Evolutionary conservation across 2,888 invertebrate genomes (phyloP).

Genomic region (Mythimna loreyi): DNA sequence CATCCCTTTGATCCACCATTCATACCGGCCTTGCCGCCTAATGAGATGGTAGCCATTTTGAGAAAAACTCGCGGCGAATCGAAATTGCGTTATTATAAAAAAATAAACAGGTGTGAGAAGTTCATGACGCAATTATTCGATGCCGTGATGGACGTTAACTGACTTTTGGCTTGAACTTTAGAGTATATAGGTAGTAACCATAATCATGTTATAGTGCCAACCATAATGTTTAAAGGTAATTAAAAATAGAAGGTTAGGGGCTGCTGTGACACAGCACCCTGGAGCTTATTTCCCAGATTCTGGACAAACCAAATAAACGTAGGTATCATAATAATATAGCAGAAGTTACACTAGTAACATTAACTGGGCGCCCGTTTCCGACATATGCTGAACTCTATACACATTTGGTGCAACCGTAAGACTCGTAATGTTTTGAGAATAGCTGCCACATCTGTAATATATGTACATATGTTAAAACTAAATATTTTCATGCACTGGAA

Average conservation of each 20-base stretch:
- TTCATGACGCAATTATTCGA: not conserved
- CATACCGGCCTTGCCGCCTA: slow-evolving; percentile 77
- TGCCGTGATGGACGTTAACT: not conserved
- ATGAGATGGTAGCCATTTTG: slow-evolving; percentile 78
- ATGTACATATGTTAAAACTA: slow-evolving; percentile 1
- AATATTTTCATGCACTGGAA: not conserved
- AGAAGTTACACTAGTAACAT: slow-evolving; percentile 8
- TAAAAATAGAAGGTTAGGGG: not conserved
- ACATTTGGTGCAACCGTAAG: slow-evolving; percentile 52
- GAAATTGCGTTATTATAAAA: slow-evolving; percentile 57
- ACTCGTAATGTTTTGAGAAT: slow-evolving; percentile 52
- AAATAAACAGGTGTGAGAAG: slow-evolving; percentile 30
- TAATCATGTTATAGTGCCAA: too few relatives aligned
- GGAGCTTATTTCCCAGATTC: slow-evolving; percentile 12
- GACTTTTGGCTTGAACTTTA: not conserved
- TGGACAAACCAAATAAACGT: slow-evolving; percentile 5
- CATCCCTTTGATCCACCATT: slow-evolving; percentile 86
- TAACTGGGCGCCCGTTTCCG: slow-evolving; percentile 14
- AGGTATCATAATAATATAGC: slow-evolving; percentile 3
- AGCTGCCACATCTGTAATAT: slow-evolving; percentile 39
- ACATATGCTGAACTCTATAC: slow-evolving; percentile 21
- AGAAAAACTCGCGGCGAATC: slow-evolving; percentile 57
- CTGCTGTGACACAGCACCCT: not conserved
- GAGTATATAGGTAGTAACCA: too few relatives aligned
- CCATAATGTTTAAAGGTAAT: not conserved